Evolutionary conservation across 1,140 invertebrate genomes (phyloP), one percentile per base, ranked within the genome.

Genomic region (Drosophila subpulchrella): DNA sequence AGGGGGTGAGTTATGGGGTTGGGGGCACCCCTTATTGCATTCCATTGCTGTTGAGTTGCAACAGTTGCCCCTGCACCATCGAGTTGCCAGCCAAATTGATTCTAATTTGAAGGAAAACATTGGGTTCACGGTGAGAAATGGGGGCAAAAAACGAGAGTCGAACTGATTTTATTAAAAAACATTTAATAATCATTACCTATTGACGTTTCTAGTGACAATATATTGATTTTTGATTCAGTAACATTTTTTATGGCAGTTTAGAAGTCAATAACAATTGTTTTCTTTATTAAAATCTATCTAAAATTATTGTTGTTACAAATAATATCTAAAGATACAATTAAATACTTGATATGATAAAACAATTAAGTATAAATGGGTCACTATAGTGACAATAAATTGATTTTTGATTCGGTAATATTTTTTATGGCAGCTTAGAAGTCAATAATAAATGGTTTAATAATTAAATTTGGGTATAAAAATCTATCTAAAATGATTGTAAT

Each of bases 81-180:
- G 13, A 55, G 56, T 30, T 68, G 24, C 55, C 57, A 67, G 13
- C 50, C 70, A 67, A 88, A 75, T 82, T 79, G 70, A 82, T 76
- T 79, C 53, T 79, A 88, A 82, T 82, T 86, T 72, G 54, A 86
- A 71, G 20, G 17, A 46, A 20, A 46, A 13, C 36, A 56, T 34
- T 32, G 39, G 30, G n/a, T 24, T 46, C 42, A 46, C 17, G 10
- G 10, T 5, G 39, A 38, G 27, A 30, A 47, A 47, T 12, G 17
- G 4, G 42, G 17, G 42, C 17, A 20, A 17, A 4, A 5, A 46
- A 13, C 11, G 24, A n/a, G 46, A 12, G 20, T 47, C 12, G 3
- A 47, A 47, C 24, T 47, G 24, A 47, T 13, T 30, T 55, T 39
- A 27, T 41, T 41, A 34, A 58, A 24, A 6, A 11, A 13, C 11